Evolutionary conservation across 2,888 invertebrate genomes (phyloP).

Genomic region (Xanthia togata): DNA sequence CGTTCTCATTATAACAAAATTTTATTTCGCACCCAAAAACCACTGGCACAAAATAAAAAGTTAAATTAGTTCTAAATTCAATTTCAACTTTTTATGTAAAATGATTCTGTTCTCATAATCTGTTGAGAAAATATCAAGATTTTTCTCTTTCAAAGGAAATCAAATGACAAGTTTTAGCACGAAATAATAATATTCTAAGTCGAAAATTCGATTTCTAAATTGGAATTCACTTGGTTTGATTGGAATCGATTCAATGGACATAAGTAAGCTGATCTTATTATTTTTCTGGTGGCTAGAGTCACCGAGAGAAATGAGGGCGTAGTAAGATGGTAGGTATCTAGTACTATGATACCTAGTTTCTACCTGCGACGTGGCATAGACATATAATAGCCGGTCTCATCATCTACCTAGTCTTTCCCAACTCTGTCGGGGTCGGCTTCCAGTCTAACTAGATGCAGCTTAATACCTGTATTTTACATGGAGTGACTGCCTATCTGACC

Average conservation of each 20-base stretch:
- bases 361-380: too few relatives aligned
- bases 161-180: conserved; percentile 22
- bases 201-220: conserved; percentile 38
- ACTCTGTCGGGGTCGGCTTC: too few relatives aligned
- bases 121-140: conserved; percentile 21
- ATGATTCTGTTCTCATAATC: conserved; percentile 32
- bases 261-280: neutral
- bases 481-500: too few relatives aligned
- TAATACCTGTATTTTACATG: too few relatives aligned
- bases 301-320: neutral
- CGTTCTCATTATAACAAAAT: neutral
- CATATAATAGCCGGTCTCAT: too few relatives aligned
- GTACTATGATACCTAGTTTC: too few relatives aligned
- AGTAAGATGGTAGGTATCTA: neutral
- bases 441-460: too few relatives aligned
- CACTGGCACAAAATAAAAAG: conserved; percentile 21
- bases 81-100: conserved; percentile 50
- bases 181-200: conserved; percentile 9
- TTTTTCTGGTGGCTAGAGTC: neutral
- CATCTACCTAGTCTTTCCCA: too few relatives aligned
- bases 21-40: neutral
- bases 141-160: conserved; percentile 28
- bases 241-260: neutral
- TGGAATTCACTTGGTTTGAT: conserved; percentile 40
- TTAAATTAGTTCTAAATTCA: conserved; percentile 55